phyloP scores from a whole-genome alignment of 2,113 vertebrate species.

The Rhipidura dahli region DNA sequence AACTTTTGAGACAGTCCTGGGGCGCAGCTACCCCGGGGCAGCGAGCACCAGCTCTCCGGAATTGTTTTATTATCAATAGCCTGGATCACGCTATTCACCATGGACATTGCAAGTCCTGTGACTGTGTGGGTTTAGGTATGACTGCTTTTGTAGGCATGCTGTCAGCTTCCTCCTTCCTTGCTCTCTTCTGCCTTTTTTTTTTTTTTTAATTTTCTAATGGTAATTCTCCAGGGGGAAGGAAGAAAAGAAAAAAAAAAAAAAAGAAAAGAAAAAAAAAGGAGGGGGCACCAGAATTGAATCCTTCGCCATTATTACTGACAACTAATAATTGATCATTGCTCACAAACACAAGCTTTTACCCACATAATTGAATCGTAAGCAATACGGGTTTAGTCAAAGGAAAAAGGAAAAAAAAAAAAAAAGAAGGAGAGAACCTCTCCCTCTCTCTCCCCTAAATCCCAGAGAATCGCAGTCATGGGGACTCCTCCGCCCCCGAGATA shows the following conservation, averaged over 20 bases:
- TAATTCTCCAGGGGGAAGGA: conserved; percentile 22
- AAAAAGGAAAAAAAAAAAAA: neutral
- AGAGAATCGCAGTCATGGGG: neutral
- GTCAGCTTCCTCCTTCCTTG: neutral
- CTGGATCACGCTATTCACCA: neutral
- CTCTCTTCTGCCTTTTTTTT: neutral
- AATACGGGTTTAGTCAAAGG: conserved; percentile 39
- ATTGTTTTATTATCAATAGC: conserved; percentile 25
- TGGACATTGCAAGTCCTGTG: neutral
- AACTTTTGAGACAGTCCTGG: conserved; percentile 43
- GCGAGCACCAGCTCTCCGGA: neutral
- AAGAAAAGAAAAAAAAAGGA: neutral
- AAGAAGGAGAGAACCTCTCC: neutral
- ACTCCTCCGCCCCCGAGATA: neutral
- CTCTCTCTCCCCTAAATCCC: neutral
- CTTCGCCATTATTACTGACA: conserved; percentile 79
- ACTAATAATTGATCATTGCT: conserved; percentile 83
- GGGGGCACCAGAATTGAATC: conserved; percentile 49
- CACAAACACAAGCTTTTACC: conserved; percentile 73
- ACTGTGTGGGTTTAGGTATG: neutral
- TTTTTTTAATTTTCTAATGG: neutral
- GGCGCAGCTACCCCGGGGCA: neutral
- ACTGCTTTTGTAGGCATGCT: neutral
- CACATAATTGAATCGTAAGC: conserved; percentile 79
- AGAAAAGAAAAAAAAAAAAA: neutral